Conservation (phyloP, 2,888 invertebrate species). For the Listrodromus nycthemerus region DNA sequence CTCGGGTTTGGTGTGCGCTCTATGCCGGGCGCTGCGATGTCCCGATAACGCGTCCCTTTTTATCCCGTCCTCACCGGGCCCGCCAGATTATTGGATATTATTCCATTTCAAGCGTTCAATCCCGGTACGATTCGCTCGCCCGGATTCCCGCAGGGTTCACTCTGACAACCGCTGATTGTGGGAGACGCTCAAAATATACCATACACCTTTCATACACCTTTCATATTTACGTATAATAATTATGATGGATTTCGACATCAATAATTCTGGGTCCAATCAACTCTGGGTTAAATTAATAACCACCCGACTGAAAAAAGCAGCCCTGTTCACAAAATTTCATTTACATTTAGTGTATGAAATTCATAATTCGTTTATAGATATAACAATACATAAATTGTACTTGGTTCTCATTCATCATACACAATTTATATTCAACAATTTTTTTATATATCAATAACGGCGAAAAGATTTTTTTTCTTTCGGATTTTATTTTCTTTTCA, state of each 20-base stretch:
- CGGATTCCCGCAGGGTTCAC: constrained; percentile 65
- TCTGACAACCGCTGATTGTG: constrained; percentile 78
- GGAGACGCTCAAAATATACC: constrained; percentile 65
- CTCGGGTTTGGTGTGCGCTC: constrained; percentile 70
- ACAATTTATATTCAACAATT: no score
- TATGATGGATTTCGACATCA: neutral
- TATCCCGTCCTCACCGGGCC: constrained; percentile 75
- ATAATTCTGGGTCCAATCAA: constrained; percentile 19
- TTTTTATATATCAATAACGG: no score
- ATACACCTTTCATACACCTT: constrained; percentile 24
- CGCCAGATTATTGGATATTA: constrained; percentile 84
- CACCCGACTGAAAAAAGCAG: neutral
- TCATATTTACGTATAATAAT: constrained; percentile 12
- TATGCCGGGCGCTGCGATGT: constrained; percentile 78
- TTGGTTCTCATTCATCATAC: no score
- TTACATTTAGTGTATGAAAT: neutral
- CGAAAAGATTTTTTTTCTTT: no score
- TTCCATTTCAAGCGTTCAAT: constrained; percentile 85
- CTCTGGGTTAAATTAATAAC: neutral
- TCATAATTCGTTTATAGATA: neutral
- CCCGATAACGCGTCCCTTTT: constrained; percentile 83
- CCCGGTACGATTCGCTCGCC: constrained; percentile 83
- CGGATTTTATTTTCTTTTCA: no score
- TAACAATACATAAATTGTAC: no score
- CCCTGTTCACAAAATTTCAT: neutral